Evolutionary conservation across 2,888 invertebrate species (phyloP).

Genomic region (Perithous albicinctus): DNA sequence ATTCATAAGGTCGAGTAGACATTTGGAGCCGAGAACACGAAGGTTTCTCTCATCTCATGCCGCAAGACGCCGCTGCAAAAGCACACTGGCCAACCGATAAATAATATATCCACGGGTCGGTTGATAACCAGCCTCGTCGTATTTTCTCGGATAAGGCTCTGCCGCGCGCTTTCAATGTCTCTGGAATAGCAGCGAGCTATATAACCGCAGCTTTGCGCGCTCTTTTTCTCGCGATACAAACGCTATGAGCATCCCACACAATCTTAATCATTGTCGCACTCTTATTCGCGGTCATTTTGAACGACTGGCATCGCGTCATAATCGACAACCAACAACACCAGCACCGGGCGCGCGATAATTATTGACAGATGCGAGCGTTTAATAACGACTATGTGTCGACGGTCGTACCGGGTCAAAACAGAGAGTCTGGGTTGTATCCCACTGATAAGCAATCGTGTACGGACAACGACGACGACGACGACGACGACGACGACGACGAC

Average conservation of each 20-base stretch:
- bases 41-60: conserved; percentile 23
- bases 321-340: background rate
- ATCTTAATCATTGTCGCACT: conserved; percentile 23
- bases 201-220: background rate
- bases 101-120: conserved; percentile 64
- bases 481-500: no score
- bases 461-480: conserved; percentile 36
- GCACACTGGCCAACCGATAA: conserved; percentile 48
- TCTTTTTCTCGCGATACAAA: conserved; percentile 10
- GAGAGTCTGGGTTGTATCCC: conserved; percentile 42
- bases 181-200: no score
- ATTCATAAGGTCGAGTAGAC: background rate
- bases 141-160: conserved; percentile 62
- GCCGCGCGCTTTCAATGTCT: no score
- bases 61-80: conserved; percentile 27
- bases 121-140: conserved; percentile 64
- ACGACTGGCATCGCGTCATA: conserved; percentile 19
- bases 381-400: conserved; percentile 42
- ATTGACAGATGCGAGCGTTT: conserved; percentile 63
- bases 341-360: conserved; percentile 53
- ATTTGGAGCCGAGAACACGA: background rate
- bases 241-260: conserved; percentile 2
- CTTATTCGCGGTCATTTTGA: conserved; percentile 31
- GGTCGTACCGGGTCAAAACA: conserved; percentile 52
- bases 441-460: conserved; percentile 47